phyloP scores from a whole-genome alignment of 2,113 vertebrate species.

The Sterna hirundo region DNA sequence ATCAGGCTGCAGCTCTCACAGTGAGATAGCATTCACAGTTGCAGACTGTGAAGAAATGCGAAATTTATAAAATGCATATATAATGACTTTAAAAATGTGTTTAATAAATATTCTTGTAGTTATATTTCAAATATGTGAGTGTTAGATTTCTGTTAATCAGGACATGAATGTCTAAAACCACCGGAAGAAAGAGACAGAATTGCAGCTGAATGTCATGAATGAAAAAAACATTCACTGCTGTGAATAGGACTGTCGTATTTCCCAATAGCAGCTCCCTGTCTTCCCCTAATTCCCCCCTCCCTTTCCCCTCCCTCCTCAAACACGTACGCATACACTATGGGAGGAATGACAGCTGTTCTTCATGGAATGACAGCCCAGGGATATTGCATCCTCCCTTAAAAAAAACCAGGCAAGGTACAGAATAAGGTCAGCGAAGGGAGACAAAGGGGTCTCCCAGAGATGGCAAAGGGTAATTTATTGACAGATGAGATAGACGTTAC shows the following conservation, averaged over 20 bases:
- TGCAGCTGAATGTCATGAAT: constrained; percentile 30
- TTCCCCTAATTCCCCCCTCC: constrained; percentile 26
- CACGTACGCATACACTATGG: constrained; percentile 32
- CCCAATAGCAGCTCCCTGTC: constrained; percentile 17
- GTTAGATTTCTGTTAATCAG: background rate
- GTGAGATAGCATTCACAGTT: background rate
- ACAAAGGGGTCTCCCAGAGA: constrained; percentile 64
- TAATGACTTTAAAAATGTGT: background rate
- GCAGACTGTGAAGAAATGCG: background rate
- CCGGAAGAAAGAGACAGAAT: background rate
- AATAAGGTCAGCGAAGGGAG: constrained; percentile 68
- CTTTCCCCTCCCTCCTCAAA: constrained; percentile 32
- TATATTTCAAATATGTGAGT: background rate
- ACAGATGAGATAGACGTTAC: constrained; percentile 65
- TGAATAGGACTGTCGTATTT: constrained; percentile 40
- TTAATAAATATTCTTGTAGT: background rate
- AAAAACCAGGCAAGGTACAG: constrained; percentile 57
- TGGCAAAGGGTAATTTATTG: constrained; percentile 72
- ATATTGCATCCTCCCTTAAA: constrained; percentile 69
- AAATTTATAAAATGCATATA: background rate
- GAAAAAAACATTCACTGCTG: background rate
- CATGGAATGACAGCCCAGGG: constrained; percentile 70
- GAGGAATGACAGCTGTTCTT: constrained; percentile 76
- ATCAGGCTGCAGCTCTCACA: background rate
- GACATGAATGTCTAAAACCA: background rate